These are phyloP conservation scores for Microtus ochrogaster DNA, from an alignment of 2,113 vertebrate species.

Conservation along the genomic window DNA sequence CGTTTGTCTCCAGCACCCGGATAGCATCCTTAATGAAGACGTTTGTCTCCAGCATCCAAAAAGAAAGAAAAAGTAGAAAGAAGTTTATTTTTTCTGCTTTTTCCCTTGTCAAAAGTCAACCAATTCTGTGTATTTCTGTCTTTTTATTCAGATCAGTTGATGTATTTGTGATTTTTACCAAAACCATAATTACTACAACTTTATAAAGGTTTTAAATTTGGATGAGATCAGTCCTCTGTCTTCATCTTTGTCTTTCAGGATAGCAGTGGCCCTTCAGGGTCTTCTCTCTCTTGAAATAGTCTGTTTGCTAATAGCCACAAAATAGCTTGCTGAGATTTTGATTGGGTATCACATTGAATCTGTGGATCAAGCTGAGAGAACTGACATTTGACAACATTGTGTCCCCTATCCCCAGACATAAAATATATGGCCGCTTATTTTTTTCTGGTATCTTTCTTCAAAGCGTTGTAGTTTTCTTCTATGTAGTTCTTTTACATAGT, in stretches of 20 bases:
- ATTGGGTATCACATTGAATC: background rate
- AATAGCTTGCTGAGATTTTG: background rate
- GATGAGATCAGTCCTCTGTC: background rate
- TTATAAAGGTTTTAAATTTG: background rate
- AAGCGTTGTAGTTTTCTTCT: background rate
- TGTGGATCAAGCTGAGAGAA: background rate
- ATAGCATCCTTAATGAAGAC: conserved; percentile 81
- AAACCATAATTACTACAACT: background rate
- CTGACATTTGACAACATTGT: background rate
- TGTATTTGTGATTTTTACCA: background rate
- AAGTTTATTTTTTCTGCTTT: background rate
- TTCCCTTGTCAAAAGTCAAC: background rate
- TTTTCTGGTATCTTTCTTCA: background rate
- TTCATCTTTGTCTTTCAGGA: background rate
- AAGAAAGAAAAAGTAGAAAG: background rate
- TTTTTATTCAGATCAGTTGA: background rate
- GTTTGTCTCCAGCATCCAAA: conserved; percentile 75
- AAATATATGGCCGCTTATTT: background rate
- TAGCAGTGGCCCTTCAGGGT: background rate
- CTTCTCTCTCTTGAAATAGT: background rate
- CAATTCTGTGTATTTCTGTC: accelerated
- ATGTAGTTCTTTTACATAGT: background rate
- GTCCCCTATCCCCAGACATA: background rate
- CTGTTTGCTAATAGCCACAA: background rate
- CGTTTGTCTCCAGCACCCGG: conserved; percentile 77